Evolutionary conservation across 1,140 invertebrate species (phyloP).

Genomic region (Globodera rostochiensis): DNA sequence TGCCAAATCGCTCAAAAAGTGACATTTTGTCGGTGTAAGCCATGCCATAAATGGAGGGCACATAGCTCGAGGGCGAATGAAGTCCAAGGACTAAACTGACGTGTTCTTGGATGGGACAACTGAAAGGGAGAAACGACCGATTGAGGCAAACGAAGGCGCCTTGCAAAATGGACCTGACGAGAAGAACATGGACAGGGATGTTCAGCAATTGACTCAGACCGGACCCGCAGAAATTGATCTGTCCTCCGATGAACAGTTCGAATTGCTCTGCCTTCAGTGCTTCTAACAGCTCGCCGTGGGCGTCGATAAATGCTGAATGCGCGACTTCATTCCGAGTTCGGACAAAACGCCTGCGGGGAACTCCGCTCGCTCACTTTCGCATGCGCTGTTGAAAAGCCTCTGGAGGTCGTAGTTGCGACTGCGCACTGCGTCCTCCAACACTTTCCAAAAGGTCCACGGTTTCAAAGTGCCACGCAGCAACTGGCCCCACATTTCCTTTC

Average conservation of each 20-base stretch:
- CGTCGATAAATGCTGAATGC: conserved; percentile 16
- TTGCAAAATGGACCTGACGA: conserved; percentile 29
- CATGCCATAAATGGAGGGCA: conserved; percentile 44
- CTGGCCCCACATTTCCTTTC: not conserved
- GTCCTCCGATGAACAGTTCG: conserved; percentile 50
- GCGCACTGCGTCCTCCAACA: not conserved
- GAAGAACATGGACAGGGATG: conserved; percentile 45
- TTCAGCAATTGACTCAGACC: conserved; percentile 28
- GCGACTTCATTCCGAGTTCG: not conserved
- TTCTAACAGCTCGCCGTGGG: conserved; percentile 21
- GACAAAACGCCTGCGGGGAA: no score
- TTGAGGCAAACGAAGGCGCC: not conserved
- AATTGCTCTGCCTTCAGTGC: conserved; percentile 39
- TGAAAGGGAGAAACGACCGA: not conserved
- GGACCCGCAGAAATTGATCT: conserved; percentile 44
- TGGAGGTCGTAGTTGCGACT: not conserved
- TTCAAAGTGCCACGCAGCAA: not conserved
- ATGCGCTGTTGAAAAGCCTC: not conserved
- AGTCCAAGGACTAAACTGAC: conserved; percentile 39
- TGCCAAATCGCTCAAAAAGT: conserved; percentile 38
- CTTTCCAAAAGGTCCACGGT: not conserved
- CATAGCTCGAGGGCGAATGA: conserved; percentile 42
- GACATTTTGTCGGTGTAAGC: conserved; percentile 35
- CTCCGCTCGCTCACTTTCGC: conserved; percentile 2
- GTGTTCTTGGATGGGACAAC: conserved; percentile 42